These are phyloP conservation scores for Gadus chalcogrammus DNA, from an alignment of 2,113 vertebrate genomes.

Conservation along the genomic window DNA sequence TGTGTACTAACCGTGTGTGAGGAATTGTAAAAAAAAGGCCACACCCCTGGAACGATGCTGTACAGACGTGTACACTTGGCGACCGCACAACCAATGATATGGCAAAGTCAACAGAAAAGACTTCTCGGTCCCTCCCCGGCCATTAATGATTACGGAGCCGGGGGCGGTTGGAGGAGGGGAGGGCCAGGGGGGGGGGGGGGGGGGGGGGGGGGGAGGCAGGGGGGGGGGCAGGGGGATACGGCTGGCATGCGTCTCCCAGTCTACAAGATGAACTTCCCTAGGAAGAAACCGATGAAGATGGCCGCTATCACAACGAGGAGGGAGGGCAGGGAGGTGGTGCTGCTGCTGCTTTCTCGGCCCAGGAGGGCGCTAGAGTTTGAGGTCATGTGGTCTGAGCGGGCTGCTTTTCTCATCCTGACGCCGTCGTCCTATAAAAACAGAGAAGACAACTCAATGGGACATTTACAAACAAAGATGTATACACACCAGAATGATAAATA, in stretches of 20 bases:
- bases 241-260: constrained; percentile 78
- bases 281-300: constrained; percentile 99
- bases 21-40: constrained; percentile 80
- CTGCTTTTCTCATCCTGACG: constrained; percentile 86
- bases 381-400: constrained; percentile 84
- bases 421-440: constrained; percentile 82
- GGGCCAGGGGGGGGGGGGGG: constrained; percentile 1
- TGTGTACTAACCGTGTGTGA: constrained; percentile 83
- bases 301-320: constrained; percentile 98
- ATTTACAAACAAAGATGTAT: background rate
- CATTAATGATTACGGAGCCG: constrained; percentile 50
- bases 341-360: constrained; percentile 82
- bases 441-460: background rate
- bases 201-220: constrained; percentile 6
- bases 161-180: constrained; percentile 28
- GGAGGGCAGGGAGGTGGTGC: constrained; percentile 88
- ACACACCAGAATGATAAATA: background rate
- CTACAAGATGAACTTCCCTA: constrained; percentile 99
- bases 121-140: constrained; percentile 72
- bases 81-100: constrained; percentile 90
- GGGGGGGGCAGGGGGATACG: constrained; percentile 28
- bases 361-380: constrained; percentile 78
- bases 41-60: constrained; percentile 86
- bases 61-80: constrained; percentile 79
- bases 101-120: constrained; percentile 86